Conservation (phyloP, 2,113 vertebrate genomes). For the Pedetes capensis region DNA sequence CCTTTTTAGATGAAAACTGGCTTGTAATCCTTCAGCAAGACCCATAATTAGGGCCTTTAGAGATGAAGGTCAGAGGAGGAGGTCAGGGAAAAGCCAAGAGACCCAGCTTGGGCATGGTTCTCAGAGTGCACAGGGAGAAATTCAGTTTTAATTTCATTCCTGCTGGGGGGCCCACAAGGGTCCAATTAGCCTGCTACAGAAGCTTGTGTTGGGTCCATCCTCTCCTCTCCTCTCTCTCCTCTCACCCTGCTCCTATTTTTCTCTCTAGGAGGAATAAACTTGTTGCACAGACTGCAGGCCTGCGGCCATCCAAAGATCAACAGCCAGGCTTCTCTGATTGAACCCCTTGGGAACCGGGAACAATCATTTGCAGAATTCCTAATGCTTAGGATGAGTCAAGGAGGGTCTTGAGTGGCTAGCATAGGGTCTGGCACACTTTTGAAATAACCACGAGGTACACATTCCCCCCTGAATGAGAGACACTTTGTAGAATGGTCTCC, state of each 20-base stretch:
- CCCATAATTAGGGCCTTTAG: constrained; percentile 80
- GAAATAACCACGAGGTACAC: not conserved
- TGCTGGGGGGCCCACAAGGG: constrained; percentile 84
- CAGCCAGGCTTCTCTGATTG: constrained; percentile 82
- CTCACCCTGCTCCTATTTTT: not conserved
- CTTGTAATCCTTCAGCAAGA: constrained; percentile 75
- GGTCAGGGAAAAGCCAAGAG: constrained; percentile 57
- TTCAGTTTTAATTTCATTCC: constrained; percentile 82
- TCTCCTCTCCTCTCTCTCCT: constrained; percentile 51
- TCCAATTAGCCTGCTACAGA: constrained; percentile 86
- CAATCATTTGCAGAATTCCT: constrained; percentile 76
- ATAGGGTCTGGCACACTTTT: not conserved
- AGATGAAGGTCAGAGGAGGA: constrained; percentile 59
- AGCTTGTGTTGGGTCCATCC: constrained; percentile 79
- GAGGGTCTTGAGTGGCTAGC: not conserved
- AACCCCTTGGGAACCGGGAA: constrained; percentile 75
- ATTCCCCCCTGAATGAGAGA: not conserved
- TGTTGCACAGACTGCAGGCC: constrained; percentile 86
- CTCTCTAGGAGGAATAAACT: constrained; percentile 73
- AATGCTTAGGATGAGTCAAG: constrained; percentile 52
- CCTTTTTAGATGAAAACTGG: constrained; percentile 81
- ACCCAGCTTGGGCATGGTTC: not conserved
- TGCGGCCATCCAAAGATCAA: constrained; percentile 85
- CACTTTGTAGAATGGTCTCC: not conserved
- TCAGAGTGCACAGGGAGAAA: constrained; percentile 61